Percentiles rank a stretch among this genome's conserved stretches.
Evolutionary conservation across 2,113 vertebrate species (phyloP).

Genomic region (Myanophis thanlyinensis): DNA sequence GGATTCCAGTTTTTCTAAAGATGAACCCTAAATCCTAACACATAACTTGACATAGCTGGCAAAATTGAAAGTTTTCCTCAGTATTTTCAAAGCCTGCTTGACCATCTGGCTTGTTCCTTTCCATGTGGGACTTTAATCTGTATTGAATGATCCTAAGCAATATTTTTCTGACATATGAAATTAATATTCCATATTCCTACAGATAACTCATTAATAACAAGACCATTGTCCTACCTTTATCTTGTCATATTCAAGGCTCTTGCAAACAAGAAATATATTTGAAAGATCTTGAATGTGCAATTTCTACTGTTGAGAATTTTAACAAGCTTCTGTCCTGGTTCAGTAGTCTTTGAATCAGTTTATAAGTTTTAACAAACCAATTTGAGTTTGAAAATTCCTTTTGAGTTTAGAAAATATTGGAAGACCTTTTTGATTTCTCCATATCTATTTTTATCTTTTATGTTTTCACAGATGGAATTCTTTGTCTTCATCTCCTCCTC

Average conservation of each 20-base stretch:
- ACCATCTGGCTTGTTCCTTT: no score
- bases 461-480: not conserved
- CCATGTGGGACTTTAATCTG: no score
- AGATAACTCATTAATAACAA: not conserved
- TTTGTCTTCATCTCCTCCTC: no score
- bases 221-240: not conserved
- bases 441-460: not conserved
- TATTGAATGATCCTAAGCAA: not conserved
- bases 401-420: not conserved
- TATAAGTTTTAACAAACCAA: no score
- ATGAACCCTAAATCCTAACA: no score
- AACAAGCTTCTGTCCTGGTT: not conserved
- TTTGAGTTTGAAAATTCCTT: not conserved
- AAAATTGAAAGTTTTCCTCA: no score
- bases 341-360: no score
- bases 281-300: no score
- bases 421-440: not conserved
- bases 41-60: no score
- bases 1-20: no score
- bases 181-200: not conserved
- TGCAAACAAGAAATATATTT: not conserved
- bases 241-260: not conserved
- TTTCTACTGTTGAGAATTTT: not conserved
- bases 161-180: not conserved
- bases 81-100: no score